These are phyloP conservation scores for Phymanthus crucifer DNA, from an alignment of 92 coral and sea anemone species.

Conservation along the genomic window DNA sequence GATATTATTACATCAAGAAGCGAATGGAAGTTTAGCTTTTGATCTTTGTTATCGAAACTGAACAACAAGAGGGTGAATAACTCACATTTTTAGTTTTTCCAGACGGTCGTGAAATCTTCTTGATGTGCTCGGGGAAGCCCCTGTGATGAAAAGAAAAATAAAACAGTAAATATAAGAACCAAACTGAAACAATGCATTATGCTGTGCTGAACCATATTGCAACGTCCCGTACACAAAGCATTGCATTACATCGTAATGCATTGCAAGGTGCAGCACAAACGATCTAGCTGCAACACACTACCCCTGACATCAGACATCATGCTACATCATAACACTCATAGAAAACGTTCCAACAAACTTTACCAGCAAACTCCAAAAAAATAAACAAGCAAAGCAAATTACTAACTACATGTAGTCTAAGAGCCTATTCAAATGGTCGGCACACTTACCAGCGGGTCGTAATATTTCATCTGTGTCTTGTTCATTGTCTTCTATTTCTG, in stretches of 20 bases:
- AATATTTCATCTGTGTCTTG: background rate
- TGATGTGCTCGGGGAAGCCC: slow-evolving; percentile 77
- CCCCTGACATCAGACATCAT: too few relatives aligned
- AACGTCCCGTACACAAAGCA: too few relatives aligned
- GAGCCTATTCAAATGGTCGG: background rate
- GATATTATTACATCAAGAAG: too few relatives aligned
- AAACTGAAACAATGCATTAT: background rate
- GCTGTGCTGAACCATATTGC: too few relatives aligned
- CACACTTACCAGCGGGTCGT: slow-evolving; percentile 52
- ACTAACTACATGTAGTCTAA: too few relatives aligned
- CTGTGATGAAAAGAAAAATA: slow-evolving; percentile 4
- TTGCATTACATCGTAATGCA: too few relatives aligned
- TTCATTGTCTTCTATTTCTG: slow-evolving; percentile 64
- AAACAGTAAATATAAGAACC: background rate
- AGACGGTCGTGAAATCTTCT: slow-evolving; percentile 87
- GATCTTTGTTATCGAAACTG: background rate
- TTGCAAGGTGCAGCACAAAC: too few relatives aligned
- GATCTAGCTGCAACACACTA: too few relatives aligned
- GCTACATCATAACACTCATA: too few relatives aligned
- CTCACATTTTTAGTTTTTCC: slow-evolving; percentile 74
- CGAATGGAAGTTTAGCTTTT: too few relatives aligned
- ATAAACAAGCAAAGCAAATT: background rate
- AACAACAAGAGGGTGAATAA: background rate
- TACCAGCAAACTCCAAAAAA: too few relatives aligned
- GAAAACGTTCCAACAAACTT: too few relatives aligned